These are phyloP conservation scores for Mythimna vitellina DNA, from an alignment of 2,888 invertebrate species.

Conservation along the genomic window DNA sequence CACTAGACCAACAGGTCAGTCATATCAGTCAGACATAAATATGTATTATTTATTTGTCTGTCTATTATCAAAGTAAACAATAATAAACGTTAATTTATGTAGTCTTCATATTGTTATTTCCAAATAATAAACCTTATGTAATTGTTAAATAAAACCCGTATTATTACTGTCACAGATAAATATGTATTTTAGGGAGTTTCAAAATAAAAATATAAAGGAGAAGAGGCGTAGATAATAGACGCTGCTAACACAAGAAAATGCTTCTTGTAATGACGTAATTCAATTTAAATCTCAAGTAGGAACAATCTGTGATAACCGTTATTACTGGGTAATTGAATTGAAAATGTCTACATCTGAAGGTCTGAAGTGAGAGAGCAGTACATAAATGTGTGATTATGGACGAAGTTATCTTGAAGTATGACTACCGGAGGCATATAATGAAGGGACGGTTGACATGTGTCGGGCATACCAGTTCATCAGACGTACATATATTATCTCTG, in stretches of 20 bases:
- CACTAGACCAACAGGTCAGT: too few relatives aligned
- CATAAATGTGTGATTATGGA: neutral
- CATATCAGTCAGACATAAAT: too few relatives aligned
- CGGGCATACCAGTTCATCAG: too few relatives aligned
- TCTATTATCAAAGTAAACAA: neutral
- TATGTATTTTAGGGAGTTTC: neutral
- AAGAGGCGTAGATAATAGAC: neutral
- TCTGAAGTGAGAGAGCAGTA: constrained; percentile 3
- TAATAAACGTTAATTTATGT: neutral
- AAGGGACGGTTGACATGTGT: too few relatives aligned
- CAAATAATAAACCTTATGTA: constrained; percentile 2
- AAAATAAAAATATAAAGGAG: neutral
- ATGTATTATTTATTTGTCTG: neutral
- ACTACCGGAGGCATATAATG: too few relatives aligned
- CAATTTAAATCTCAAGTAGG: constrained; percentile 45
- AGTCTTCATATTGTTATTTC: neutral
- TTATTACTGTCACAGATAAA: neutral
- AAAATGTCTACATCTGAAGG: constrained; percentile 19
- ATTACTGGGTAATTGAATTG: constrained; percentile 50
- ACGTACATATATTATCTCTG: too few relatives aligned
- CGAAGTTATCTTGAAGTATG: too few relatives aligned
- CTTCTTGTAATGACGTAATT: constrained; percentile 28
- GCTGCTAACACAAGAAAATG: constrained; percentile 22
- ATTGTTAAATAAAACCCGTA: neutral
- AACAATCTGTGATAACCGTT: constrained; percentile 39